phyloP scores from a whole-genome alignment of 2,888 invertebrate species.

The Rutpela maculata region DNA sequence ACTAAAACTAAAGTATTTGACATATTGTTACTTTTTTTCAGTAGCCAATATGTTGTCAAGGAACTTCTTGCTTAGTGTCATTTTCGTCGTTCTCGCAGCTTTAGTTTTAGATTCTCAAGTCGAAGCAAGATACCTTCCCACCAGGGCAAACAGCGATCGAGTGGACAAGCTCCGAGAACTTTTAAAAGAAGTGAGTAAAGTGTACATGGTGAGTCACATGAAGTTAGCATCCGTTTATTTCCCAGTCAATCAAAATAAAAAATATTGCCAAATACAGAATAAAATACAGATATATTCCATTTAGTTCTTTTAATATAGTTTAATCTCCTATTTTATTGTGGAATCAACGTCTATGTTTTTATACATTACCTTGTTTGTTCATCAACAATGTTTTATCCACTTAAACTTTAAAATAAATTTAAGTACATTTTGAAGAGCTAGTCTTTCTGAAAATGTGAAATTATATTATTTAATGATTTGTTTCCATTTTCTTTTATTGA shows the following conservation, averaged over 20 bases:
- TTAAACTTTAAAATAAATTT: too few species aligned
- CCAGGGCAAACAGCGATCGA: constrained; percentile 75
- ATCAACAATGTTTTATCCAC: too few species aligned
- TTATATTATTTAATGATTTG: too few species aligned
- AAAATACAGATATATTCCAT: too few species aligned
- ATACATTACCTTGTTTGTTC: too few species aligned
- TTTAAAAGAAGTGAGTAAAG: constrained; percentile 76
- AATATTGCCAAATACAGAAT: neutral
- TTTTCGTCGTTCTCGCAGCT: constrained; percentile 53
- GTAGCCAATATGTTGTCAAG: constrained; percentile 48
- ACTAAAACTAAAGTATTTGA: too few species aligned
- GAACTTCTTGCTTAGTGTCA: constrained; percentile 44
- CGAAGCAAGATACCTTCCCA: constrained; percentile 75
- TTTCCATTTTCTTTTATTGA: too few species aligned
- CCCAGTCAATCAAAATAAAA: neutral
- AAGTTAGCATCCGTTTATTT: constrained; percentile 48
- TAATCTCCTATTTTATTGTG: too few species aligned
- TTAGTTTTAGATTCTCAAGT: constrained; percentile 72
- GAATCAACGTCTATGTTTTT: too few species aligned
- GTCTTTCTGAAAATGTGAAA: too few species aligned
- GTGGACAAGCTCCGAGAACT: constrained; percentile 76
- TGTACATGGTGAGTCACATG: constrained; percentile 53
- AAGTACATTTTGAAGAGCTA: too few species aligned
- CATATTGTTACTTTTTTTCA: neutral
- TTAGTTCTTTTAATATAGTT: too few species aligned